These are phyloP conservation scores for Pitangus sulphuratus DNA, from an alignment of 2,797 vertebrate species.

Conservation along the genomic window DNA sequence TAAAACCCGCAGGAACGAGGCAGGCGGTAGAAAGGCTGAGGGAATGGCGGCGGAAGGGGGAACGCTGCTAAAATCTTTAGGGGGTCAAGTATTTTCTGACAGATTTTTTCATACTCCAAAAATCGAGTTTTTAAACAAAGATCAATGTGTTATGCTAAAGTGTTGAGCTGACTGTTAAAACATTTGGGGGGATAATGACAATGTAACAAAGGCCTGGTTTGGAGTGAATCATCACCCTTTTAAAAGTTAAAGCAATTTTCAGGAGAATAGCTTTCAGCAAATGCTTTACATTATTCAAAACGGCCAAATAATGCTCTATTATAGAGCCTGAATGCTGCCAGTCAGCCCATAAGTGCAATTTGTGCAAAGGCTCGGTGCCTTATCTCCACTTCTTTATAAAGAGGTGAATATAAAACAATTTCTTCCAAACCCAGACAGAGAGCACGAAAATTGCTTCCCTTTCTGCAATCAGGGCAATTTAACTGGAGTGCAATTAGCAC, in stretches of 20 bases:
- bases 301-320: conserved; percentile 99
- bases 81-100: conserved; percentile 73
- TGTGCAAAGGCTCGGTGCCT: conserved; percentile 91
- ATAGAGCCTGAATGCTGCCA: conserved; percentile 96
- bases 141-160: conserved; percentile 86
- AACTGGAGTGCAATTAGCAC: conserved; percentile 95
- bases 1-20: conserved; percentile 18
- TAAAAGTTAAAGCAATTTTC: conserved; percentile 99
- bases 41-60: not conserved
- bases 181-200: conserved; percentile 91
- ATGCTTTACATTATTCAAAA: conserved; percentile 98
- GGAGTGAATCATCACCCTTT: conserved; percentile 92
- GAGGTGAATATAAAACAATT: conserved; percentile 97
- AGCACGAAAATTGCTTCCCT: conserved; percentile 94
- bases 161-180: conserved; percentile 92
- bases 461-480: conserved; percentile 99
- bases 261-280: conserved; percentile 91
- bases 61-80: conserved; percentile 33
- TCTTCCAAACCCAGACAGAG: conserved; percentile 92
- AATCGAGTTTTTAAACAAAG: conserved; percentile 83
- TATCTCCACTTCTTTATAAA: conserved; percentile 93
- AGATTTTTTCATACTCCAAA: conserved; percentile 73
- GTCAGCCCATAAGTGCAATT: conserved; percentile 96
- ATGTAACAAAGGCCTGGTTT: conserved; percentile 94
- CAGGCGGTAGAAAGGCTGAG: not conserved